Conservation (phyloP, 2,888 invertebrate species). For the Drosophila ustulata region DNA sequence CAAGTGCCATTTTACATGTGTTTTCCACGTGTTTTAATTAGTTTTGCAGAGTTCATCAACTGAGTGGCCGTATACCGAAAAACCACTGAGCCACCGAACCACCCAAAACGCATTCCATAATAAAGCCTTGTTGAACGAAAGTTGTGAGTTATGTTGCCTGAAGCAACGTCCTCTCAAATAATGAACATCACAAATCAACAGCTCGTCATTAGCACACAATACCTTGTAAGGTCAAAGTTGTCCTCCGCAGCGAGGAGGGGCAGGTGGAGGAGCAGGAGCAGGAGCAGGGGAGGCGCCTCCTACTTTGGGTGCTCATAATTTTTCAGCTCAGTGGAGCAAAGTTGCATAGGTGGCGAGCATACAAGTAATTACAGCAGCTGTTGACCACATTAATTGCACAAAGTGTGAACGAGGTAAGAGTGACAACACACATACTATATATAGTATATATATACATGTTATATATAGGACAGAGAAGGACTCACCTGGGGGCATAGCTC, state of each 20-base stretch:
- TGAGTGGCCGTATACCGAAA: conserved; percentile 21
- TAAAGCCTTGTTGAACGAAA: conserved; percentile 19
- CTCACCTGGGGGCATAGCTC: background rate
- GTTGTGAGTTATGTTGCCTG: conserved; percentile 56
- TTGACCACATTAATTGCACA: conserved; percentile 72
- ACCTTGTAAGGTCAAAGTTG: conserved; percentile 34
- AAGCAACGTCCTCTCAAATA: conserved; percentile 56
- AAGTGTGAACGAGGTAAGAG: conserved; percentile 22
- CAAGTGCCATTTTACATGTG: conserved; percentile 56
- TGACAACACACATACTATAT: conserved; percentile 5
- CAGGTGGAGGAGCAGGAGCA: background rate
- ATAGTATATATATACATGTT: background rate
- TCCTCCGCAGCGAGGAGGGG: background rate
- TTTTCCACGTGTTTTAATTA: conserved; percentile 76
- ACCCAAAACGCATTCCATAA: conserved; percentile 8
- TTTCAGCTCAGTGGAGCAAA: conserved; percentile 76
- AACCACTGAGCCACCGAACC: background rate
- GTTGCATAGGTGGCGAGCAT: conserved; percentile 21
- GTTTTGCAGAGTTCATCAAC: conserved; percentile 77
- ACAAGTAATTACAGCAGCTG: conserved; percentile 72
- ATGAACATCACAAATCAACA: conserved; percentile 78
- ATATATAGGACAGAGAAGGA: background rate
- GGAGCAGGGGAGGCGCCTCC: conserved; percentile 1
- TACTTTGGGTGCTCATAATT: conserved; percentile 59
- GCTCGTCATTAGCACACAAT: conserved; percentile 74